Evolutionary conservation across 2,113 vertebrate genomes (phyloP), one percentile per base, ranked within the genome.

Genomic region (Brachirus orientalis): DNA sequence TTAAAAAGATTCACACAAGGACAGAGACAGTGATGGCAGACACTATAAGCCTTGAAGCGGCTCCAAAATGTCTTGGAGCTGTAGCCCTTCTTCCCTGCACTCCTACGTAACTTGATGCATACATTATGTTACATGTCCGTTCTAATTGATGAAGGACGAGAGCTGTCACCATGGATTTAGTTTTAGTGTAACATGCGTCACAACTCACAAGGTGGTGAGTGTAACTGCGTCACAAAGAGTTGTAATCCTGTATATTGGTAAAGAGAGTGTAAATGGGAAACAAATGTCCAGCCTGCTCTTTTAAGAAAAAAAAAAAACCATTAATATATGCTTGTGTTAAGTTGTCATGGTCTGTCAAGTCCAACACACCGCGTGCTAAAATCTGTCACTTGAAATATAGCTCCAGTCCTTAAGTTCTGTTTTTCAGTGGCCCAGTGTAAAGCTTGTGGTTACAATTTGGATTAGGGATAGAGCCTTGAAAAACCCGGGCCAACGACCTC

Each of bases 401-500:
- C 53, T 74, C 28, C 37, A 8, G 44, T 53, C 72, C 33, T n/a
- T 48, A 38, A 77, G 54, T 74, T 72, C 38, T 66, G 75, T 76
- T 85, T 72, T 55, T 54, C 79, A 64, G 65, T 22, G 51, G 63
- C 57, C 19, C 45, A 36, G 53, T 69, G 63, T 65, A 71, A 73
- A 38, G 63, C 65, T 62, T 82, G 71, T 61, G 80, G 84, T 79
- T 68, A 58, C 38, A 76, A 80, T 80, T 82, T 87, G 80, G 80
- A 85, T 82, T 69, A 76, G 69, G 69, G 37, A 63, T 36, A 12
- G 35, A 52, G 67, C 63, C 59, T 70, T 86, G 70, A 77, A 75
- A 55, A 79, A 53, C 19, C 46, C 36, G 43, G 63, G 77, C 74
- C 16, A 69, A 74, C 69, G 59, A 82, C 77, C 83, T 79, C 80